These are phyloP conservation scores for Spisula subtruncata DNA, from an alignment of 2,888 invertebrate genomes.

Conservation along the genomic window DNA sequence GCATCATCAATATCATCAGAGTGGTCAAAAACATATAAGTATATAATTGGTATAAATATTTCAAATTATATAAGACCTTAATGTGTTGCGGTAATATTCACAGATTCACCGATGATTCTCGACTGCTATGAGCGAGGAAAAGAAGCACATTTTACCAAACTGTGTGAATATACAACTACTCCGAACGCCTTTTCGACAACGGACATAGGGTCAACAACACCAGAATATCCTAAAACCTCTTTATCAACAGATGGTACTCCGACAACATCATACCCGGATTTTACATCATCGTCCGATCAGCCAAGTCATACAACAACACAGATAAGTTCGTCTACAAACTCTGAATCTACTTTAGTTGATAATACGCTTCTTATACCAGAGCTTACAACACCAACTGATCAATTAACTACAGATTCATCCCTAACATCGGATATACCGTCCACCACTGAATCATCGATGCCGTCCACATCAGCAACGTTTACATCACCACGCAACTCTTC, in stretches of 20 bases:
- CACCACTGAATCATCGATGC: not conserved
- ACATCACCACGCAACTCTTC: not conserved
- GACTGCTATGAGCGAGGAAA: not conserved
- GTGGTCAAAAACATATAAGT: too few relatives aligned
- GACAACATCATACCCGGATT: not conserved
- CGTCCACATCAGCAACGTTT: not conserved
- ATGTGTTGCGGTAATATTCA: too few relatives aligned
- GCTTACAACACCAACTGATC: not conserved
- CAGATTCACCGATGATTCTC: slow-evolving; percentile 8
- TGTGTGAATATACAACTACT: not conserved
- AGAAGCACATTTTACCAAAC: not conserved
- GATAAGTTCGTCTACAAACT: not conserved
- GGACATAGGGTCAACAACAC: not conserved
- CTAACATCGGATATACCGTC: not conserved
- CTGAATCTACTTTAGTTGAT: not conserved
- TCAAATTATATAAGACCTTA: too few relatives aligned
- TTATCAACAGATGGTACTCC: not conserved
- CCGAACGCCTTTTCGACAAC: not conserved
- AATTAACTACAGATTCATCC: not conserved
- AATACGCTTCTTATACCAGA: not conserved
- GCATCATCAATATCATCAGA: too few relatives aligned
- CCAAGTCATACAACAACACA: not conserved
- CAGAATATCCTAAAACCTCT: not conserved
- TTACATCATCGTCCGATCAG: not conserved
- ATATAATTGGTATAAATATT: too few relatives aligned